Evolutionary conservation across 2,888 invertebrate species (phyloP), one percentile per base, ranked within the genome.

Genomic region (Cheilosia scutellata): DNA sequence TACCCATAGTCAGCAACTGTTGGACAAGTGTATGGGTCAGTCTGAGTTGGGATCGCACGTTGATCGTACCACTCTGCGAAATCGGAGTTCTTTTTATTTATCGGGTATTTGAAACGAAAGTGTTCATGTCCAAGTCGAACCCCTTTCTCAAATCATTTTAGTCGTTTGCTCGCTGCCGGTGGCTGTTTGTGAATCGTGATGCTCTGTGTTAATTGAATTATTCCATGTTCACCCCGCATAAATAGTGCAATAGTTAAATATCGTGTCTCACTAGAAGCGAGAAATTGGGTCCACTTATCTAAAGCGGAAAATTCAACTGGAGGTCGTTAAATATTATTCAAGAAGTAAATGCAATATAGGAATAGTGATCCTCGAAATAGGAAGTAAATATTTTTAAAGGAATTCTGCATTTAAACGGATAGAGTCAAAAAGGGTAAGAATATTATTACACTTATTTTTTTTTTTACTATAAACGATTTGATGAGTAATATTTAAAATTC

Each of bases 21-120:
- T 74, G 63, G 47, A 63, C 53, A 44, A 79, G 2, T 57, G 51
- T 31, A 37, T n/a, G 58, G 78, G 49, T 68, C 83, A 83, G 83
- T 83, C 68, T 74, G 68, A 58, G 29, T 70, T 68, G 44, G 70
- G 74, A 74, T 74, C 47, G 68, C 83, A 51, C 42, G 58, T 63
- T 68, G 83, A 51, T 79, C 74, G 44, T 47, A 57, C 33, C 49
- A 42, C 42, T n/a, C 27, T n/a, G 31, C 27, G 5, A 63, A 68
- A 62, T 66, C 44, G 72, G 44, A 62, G 66, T 5, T 9, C 20
- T 11, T 27, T 66, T 20, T 40, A 6, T 62, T 16, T 3, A 40
- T 58, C 57, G 6, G 47, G 33, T 20, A 37, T 27, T 37, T 11
- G 11, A 37, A 37, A 51, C 49, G n/a, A 51, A 62, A 47, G 62